Evolutionary conservation across 2,113 vertebrate species (phyloP).

Genomic region (Ophiodon elongatus): DNA sequence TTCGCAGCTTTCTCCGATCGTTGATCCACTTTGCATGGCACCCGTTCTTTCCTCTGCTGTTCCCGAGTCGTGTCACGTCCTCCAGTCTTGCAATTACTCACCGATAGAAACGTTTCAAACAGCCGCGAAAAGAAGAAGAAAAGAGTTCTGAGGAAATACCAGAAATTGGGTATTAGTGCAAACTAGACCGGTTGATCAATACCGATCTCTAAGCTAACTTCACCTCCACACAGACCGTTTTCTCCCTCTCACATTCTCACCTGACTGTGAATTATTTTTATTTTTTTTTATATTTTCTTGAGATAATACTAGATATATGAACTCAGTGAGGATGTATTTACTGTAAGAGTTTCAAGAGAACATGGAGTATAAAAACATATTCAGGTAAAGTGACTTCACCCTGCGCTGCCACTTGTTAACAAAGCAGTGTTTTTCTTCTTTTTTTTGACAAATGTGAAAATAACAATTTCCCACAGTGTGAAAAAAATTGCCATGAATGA

Average conservation of each 20-base stretch:
- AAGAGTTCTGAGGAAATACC: not conserved
- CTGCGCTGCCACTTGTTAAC: not conserved
- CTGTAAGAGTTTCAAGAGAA: not conserved
- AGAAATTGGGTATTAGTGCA: not conserved
- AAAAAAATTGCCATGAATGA: not conserved
- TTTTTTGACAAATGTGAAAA: conserved; percentile 5
- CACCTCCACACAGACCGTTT: not conserved
- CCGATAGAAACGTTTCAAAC: not conserved
- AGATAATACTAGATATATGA: not conserved
- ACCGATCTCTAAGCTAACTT: not conserved
- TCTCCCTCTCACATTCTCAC: not conserved
- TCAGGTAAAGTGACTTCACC: not conserved
- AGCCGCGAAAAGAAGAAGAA: too few relatives aligned
- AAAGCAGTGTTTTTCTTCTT: not conserved
- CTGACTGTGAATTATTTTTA: not conserved
- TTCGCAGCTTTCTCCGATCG: not conserved
- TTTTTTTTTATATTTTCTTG: not conserved
- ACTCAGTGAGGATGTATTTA: not conserved
- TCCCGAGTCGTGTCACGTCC: not conserved
- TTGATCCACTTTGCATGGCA: not conserved
- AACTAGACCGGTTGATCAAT: not conserved
- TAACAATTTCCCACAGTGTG: not conserved
- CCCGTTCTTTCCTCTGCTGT: not conserved
- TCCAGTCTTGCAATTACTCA: not conserved
- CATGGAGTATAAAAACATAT: not conserved